Evolutionary conservation across 2,797 vertebrate species (phyloP).

Genomic region (Peromyscus aztecus): DNA sequence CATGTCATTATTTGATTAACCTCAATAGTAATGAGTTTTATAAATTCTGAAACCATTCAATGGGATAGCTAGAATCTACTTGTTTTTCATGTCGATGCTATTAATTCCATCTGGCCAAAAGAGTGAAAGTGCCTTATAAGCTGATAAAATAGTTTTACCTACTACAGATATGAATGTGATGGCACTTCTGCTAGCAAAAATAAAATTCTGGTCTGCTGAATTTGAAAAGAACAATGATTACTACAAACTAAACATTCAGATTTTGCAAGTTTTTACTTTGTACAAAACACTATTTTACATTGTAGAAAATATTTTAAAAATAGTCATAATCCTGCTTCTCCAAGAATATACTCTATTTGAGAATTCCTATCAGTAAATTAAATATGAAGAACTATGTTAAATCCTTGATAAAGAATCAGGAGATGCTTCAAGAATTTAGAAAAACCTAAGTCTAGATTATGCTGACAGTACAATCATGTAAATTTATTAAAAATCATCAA

Average conservation of each 20-base stretch:
- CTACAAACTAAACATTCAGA: conserved; percentile 41
- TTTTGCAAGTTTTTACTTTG: conserved; percentile 44
- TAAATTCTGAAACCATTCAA: conserved; percentile 42
- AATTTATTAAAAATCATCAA: conserved; percentile 55
- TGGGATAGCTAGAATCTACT: not conserved
- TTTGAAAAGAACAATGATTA: conserved; percentile 55
- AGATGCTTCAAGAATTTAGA: conserved; percentile 55
- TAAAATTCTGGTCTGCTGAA: conserved; percentile 44
- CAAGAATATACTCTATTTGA: conserved; percentile 19
- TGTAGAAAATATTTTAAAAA: conserved; percentile 45
- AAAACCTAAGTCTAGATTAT: conserved; percentile 48
- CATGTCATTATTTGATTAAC: conserved; percentile 51
- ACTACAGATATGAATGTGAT: not conserved
- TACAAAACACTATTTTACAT: conserved; percentile 30
- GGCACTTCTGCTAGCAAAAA: conserved; percentile 8
- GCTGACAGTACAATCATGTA: not conserved
- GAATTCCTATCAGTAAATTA: conserved; percentile 12
- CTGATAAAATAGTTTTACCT: conserved; percentile 20
- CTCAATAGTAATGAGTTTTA: conserved; percentile 52
- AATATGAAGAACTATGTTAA: conserved; percentile 54
- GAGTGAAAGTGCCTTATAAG: conserved; percentile 58
- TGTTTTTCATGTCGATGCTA: conserved; percentile 32
- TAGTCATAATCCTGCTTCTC: not conserved
- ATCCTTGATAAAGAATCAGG: conserved; percentile 45
- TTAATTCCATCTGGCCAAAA: conserved; percentile 31